Percentiles rank a stretch among this genome's conserved stretches.
Evolutionary conservation across 2,888 invertebrate genomes (phyloP).

Genomic region (Zygaena filipendulae): DNA sequence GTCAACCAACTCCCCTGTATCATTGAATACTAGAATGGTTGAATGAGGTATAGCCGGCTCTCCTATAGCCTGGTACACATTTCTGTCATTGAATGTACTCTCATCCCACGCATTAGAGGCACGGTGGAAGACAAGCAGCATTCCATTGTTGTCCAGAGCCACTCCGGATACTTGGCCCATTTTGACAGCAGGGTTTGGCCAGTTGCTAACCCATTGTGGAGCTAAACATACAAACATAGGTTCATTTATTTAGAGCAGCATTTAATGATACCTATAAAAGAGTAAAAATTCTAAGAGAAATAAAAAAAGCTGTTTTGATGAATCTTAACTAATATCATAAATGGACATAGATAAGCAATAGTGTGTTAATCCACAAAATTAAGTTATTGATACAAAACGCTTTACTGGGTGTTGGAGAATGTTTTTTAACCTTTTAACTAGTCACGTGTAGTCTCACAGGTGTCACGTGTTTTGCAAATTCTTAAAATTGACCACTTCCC

Average conservation of each 20-base stretch:
- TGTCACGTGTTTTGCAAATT: no score
- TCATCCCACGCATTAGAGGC: slow-evolving; percentile 73
- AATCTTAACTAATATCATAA: no score
- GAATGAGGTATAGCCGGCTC: slow-evolving; percentile 71
- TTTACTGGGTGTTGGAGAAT: no score
- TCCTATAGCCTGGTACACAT: slow-evolving; percentile 64
- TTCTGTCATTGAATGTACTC: slow-evolving; percentile 65
- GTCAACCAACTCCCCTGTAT: slow-evolving; percentile 70
- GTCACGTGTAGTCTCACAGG: no score
- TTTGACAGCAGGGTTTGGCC: slow-evolving; percentile 63
- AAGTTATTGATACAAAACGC: no score
- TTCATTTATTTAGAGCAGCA: slow-evolving; percentile 7
- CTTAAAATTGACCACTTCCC: no score
- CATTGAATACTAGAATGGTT: slow-evolving; percentile 73
- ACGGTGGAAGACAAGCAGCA: slow-evolving; percentile 85
- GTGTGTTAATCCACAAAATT: no score
- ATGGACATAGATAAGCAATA: no score
- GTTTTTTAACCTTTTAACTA: no score
- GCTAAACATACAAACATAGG: slow-evolving; percentile 32
- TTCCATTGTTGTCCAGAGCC: slow-evolving; percentile 77
- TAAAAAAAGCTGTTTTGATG: no score
- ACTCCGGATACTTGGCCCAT: slow-evolving; percentile 86
- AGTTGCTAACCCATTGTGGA: slow-evolving; percentile 61
- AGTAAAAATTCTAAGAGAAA: neutral
- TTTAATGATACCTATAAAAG: no score